phyloP scores from a whole-genome alignment of 2,113 vertebrate genomes.

The Prionailurus bengalensis region DNA sequence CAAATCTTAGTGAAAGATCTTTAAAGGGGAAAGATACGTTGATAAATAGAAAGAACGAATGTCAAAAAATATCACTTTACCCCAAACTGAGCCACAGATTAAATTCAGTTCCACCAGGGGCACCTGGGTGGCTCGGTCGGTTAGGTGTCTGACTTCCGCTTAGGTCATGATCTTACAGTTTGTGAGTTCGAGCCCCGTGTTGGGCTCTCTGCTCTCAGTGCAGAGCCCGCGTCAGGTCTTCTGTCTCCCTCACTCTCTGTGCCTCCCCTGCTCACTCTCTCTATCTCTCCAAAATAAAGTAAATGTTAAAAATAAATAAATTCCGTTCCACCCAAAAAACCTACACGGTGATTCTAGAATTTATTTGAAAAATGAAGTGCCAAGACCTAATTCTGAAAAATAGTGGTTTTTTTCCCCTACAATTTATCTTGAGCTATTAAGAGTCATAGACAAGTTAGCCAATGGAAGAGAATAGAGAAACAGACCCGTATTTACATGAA shows the following conservation, averaged over 20 bases:
- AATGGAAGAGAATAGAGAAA: neutral
- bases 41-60: conserved; percentile 22
- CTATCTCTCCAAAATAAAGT: too few species aligned
- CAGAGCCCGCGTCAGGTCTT: too few species aligned
- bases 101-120: neutral
- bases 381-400: neutral
- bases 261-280: too few species aligned
- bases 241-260: too few species aligned
- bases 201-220: too few species aligned
- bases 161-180: too few species aligned
- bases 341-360: neutral
- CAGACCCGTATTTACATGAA: neutral
- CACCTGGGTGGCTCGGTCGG: too few species aligned
- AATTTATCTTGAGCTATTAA: neutral
- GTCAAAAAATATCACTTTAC: conserved; percentile 9
- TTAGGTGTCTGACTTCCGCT: too few species aligned
- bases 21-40: neutral
- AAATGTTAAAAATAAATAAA: neutral
- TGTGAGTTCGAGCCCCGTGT: too few species aligned
- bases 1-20: neutral
- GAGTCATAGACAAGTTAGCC: neutral
- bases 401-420: neutral
- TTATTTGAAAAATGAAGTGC: conserved; percentile 44
- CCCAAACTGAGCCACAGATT: neutral
- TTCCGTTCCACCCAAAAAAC: neutral